Conservation (phyloP, 1,140 invertebrate genomes). For the Tribolium castaneum region DNA sequence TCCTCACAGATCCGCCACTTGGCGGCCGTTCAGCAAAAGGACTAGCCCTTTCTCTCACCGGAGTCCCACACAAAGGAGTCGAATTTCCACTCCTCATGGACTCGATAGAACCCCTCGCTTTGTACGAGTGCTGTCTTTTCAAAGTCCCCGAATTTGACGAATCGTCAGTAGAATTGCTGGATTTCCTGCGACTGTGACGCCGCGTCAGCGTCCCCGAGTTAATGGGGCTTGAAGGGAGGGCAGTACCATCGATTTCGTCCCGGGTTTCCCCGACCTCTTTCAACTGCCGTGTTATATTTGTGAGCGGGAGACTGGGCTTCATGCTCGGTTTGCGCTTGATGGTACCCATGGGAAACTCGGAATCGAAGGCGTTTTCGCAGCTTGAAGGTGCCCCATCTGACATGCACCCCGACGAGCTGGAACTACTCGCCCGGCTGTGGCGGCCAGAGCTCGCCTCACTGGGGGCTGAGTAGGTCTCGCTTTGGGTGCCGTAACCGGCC, state of each 20-base stretch:
- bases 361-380: constrained; percentile 81
- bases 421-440: constrained; percentile 79
- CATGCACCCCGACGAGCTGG: constrained; percentile 82
- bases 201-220: constrained; percentile 66
- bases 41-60: constrained; percentile 65
- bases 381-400: constrained; percentile 79
- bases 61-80: constrained; percentile 68
- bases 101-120: constrained; percentile 60
- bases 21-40: constrained; percentile 63
- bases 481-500: constrained; percentile 62
- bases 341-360: constrained; percentile 81
- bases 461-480: constrained; percentile 60
- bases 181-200: constrained; percentile 67
- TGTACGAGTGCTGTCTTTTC: constrained; percentile 67
- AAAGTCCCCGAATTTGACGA: constrained; percentile 69
- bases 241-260: constrained; percentile 59
- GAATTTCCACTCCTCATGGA: constrained; percentile 64
- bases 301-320: constrained; percentile 90
- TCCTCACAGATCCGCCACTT: constrained; percentile 64
- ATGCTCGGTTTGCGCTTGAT: constrained; percentile 91
- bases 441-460: constrained; percentile 63
- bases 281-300: constrained; percentile 88
- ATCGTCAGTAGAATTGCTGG: constrained; percentile 63
- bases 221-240: constrained; percentile 54
- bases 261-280: constrained; percentile 82